Percentiles rank a stretch among this genome's conserved stretches.
These are phyloP conservation scores for Callipepla californica DNA, from an alignment of 2,113 vertebrate genomes.

Conservation along the genomic window DNA sequence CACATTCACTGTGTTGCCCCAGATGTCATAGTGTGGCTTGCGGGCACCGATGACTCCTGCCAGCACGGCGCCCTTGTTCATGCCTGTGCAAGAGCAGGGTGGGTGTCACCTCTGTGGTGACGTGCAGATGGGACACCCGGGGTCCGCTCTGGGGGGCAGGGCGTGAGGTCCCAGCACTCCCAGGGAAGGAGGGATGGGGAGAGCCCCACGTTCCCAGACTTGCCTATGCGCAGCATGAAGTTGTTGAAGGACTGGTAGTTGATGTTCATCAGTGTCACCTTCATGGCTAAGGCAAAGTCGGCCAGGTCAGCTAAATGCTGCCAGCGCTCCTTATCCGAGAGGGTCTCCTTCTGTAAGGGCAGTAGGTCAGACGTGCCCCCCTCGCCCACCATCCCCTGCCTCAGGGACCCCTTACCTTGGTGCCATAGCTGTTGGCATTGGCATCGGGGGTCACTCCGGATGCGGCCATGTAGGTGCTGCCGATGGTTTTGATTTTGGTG, in stretches of 20 bases:
- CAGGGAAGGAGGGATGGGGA: neutral
- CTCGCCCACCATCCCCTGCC: accelerated
- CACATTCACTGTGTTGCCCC: constrained; percentile 97
- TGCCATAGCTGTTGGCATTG: constrained; percentile 81
- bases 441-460: constrained; percentile 88
- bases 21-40: constrained; percentile 97
- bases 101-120: neutral
- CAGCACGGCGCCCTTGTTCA: constrained; percentile 94
- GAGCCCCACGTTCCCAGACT: neutral
- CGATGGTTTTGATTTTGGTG: constrained; percentile 97
- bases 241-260: constrained; percentile 99
- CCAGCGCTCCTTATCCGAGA: constrained; percentile 88
- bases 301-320: constrained; percentile 93
- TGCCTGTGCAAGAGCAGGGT: constrained; percentile 68
- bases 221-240: constrained; percentile 97
- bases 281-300: constrained; percentile 96
- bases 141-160: neutral
- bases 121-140: neutral
- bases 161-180: accelerated
- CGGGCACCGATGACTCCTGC: constrained; percentile 94
- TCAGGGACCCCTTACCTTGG: neutral
- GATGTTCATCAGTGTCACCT: constrained; percentile 93
- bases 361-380: neutral
- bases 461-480: constrained; percentile 97
- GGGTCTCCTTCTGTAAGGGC: constrained; percentile 79